A percentile compares a stretch with the other conserved stretches of the same genome.
phyloP scores from a whole-genome alignment of 2,888 invertebrate genomes.

The Nephrotoma flavescens region DNA sequence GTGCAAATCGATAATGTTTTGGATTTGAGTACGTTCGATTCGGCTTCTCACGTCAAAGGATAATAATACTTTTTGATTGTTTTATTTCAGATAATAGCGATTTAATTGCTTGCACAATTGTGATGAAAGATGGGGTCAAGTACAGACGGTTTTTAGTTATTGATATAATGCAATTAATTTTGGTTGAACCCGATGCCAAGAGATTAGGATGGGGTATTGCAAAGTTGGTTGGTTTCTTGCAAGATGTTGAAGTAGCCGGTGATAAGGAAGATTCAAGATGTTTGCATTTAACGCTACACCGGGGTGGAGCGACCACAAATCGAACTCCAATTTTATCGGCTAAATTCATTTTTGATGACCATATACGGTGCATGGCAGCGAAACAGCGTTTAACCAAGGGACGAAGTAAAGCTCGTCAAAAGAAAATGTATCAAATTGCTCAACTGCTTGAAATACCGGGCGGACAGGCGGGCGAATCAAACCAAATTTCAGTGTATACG shows the following conservation, averaged over 20 bases:
- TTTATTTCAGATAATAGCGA: constrained; percentile 81
- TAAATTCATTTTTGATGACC: constrained; percentile 96
- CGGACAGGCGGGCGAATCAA: constrained; percentile 23
- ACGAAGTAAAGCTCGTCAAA: constrained; percentile 83
- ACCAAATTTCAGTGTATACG: constrained; percentile 23
- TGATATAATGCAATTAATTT: constrained; percentile 84
- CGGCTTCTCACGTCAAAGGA: not conserved
- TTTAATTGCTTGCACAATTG: constrained; percentile 88
- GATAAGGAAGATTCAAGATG: constrained; percentile 95
- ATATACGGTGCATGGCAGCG: constrained; percentile 97
- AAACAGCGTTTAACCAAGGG: constrained; percentile 82
- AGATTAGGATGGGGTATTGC: constrained; percentile 96
- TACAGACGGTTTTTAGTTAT: constrained; percentile 92
- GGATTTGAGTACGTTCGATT: constrained; percentile 67
- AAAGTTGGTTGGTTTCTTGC: constrained; percentile 85
- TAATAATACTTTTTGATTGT: constrained; percentile 11
- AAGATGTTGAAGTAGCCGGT: constrained; percentile 90
- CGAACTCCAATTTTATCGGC: constrained; percentile 70
- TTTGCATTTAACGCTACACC: constrained; percentile 84
- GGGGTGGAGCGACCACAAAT: constrained; percentile 50
- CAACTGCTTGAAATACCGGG: constrained; percentile 69
- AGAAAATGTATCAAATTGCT: constrained; percentile 94
- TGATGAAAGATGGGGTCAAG: constrained; percentile 77
- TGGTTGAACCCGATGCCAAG: constrained; percentile 93
- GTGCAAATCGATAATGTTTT: constrained; percentile 89